Evolutionary conservation across 2,113 vertebrate genomes (phyloP).

Genomic region (Formicarius rufipectus): DNA sequence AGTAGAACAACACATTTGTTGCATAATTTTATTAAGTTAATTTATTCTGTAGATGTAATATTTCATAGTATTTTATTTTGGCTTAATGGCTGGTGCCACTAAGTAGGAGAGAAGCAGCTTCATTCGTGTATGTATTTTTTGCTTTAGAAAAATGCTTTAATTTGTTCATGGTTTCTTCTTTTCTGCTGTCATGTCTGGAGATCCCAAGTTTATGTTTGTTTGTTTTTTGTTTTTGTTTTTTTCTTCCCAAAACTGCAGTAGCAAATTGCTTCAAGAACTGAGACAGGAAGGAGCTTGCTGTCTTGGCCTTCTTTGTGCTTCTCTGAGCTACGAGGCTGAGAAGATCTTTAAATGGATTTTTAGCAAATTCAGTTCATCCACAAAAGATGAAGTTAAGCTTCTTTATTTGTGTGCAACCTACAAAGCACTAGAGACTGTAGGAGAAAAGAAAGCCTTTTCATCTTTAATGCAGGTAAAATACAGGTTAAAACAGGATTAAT

Average conservation of each 20-base stretch:
- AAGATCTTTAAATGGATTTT: slow-evolving; percentile 99
- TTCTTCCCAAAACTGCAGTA: slow-evolving; percentile 77
- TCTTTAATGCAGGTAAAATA: slow-evolving; percentile 92
- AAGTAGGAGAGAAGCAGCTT: not conserved
- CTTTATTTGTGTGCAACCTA: slow-evolving; percentile 93
- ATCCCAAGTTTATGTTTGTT: not conserved
- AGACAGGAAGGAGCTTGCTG: slow-evolving; percentile 95
- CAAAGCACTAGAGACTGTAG: slow-evolving; percentile 92
- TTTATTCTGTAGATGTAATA: not conserved
- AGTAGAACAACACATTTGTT: not conserved
- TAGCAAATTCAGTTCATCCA: slow-evolving; percentile 89
- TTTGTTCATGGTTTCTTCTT: not conserved
- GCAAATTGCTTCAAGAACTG: slow-evolving; percentile 96
- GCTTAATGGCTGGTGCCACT: not conserved
- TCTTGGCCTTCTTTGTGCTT: slow-evolving; percentile 92
- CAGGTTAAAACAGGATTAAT: not conserved
- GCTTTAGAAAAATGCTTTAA: not conserved
- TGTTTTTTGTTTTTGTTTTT: too few species aligned
- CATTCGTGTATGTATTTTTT: not conserved
- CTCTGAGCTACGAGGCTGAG: slow-evolving; percentile 95
- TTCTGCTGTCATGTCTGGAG: slow-evolving; percentile 28
- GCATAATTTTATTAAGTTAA: not conserved
- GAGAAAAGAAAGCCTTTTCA: slow-evolving; percentile 97
- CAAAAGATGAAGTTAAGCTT: slow-evolving; percentile 96
- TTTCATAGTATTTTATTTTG: not conserved